These are phyloP conservation scores for Myanophis thanlyinensis DNA, from an alignment of 2,113 vertebrate genomes.

Conservation along the genomic window DNA sequence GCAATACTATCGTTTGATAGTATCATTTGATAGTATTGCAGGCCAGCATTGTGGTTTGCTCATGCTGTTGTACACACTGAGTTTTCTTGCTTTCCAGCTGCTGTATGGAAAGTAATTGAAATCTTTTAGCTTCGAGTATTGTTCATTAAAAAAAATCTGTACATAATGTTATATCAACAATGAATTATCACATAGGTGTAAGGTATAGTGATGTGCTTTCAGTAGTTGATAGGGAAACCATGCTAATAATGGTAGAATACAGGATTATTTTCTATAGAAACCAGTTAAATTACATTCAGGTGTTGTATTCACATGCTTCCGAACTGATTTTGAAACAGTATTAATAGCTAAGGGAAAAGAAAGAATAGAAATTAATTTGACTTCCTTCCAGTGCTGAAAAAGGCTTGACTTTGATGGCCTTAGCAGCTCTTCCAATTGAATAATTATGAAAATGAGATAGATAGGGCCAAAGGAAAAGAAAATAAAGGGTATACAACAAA, in stretches of 20 bases:
- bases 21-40: background rate
- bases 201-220: background rate
- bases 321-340: background rate
- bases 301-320: background rate
- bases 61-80: background rate
- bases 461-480: background rate
- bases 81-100: background rate
- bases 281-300: background rate
- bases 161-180: background rate
- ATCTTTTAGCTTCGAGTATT: background rate
- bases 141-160: background rate
- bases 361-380: background rate
- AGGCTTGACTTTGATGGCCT: background rate
- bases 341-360: background rate
- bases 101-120: background rate
- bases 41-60: background rate
- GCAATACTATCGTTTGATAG: background rate
- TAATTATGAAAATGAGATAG: background rate
- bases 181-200: background rate
- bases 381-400: background rate
- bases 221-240: background rate
- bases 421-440: background rate
- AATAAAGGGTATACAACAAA: background rate
- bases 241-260: background rate
- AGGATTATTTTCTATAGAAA: background rate